phyloP scores from a whole-genome alignment of 2,888 invertebrate species.

The Ischnus inquisitorius region DNA sequence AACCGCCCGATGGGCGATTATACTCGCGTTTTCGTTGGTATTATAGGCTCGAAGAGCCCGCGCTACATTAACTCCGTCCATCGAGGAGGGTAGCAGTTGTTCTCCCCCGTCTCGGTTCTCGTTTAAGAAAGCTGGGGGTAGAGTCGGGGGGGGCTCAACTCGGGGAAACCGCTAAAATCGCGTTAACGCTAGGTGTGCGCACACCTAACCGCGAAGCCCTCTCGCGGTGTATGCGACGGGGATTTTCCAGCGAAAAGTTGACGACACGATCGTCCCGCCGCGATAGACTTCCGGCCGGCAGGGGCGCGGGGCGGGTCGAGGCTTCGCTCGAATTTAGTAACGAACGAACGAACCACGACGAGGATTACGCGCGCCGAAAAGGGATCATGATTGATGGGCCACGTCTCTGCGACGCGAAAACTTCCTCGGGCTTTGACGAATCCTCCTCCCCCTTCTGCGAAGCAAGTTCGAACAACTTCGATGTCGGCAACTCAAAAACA shows the following conservation, averaged over 20 bases:
- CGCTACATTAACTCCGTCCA: slow-evolving; percentile 82
- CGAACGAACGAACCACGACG: slow-evolving; percentile 37
- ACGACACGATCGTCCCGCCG: slow-evolving; percentile 15
- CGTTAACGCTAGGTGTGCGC: slow-evolving; percentile 13
- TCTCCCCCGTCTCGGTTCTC: slow-evolving; percentile 9
- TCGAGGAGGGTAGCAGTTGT: slow-evolving; percentile 74
- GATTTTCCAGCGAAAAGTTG: slow-evolving; percentile 17
- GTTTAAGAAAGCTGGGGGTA: neutral
- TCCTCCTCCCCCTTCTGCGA: neutral
- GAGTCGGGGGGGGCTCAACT: neutral
- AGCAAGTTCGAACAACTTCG: slow-evolving; percentile 7
- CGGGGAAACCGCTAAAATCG: slow-evolving; percentile 24
- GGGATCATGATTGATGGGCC: slow-evolving; percentile 53
- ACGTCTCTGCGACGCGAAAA: slow-evolving; percentile 1
- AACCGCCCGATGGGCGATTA: slow-evolving; percentile 4
- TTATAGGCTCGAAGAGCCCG: slow-evolving; percentile 16
- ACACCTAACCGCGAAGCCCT: neutral
- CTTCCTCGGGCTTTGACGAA: slow-evolving; percentile 14
- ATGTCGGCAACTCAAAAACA: neutral
- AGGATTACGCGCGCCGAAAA: neutral
- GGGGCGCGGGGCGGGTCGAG: neutral
- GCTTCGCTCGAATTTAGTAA: slow-evolving; percentile 22
- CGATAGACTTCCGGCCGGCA: slow-evolving; percentile 23
- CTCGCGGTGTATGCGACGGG: neutral
- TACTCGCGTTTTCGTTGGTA: neutral